Evolutionary conservation across 1,140 invertebrate genomes (phyloP), one percentile per base, ranked within the genome.

Genomic region (Aphidius ervi): DNA sequence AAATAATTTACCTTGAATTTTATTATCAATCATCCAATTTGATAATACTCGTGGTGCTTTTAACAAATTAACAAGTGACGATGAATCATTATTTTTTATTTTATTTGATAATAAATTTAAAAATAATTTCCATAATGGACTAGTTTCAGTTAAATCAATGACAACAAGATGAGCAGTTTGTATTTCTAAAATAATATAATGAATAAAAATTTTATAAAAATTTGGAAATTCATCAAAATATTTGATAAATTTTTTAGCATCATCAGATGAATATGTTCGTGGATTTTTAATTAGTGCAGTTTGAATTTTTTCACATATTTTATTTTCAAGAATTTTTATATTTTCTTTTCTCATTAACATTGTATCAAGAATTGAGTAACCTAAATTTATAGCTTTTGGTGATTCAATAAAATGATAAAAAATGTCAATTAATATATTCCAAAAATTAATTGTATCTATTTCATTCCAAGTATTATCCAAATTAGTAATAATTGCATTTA

Each of bases 141-240:
- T 52, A 5, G 31, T 6, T 23, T 20, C 46, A 48, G 47, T 9
- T 47, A 37, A 16, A 6, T 56, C 40, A 31, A 10, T 56, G 41
- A 47, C 43, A n/a, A 23, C 7, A 31, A 46, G 56, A 49, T 10
- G 20, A 42, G 4, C 2, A 52, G 37, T 57, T 61, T 55, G 67
- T 16, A 78, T 60, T 49, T 78, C 74, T 23, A 64, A 65, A 43
- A 70, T 60, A 61, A 77, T 65, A 56, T 67, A 73, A 31, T 71
- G 63, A n/a, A 71, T 65, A 16, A 76, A 63, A 63, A 79, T 62
- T 8, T 64, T 56, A n/a, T 68, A 58, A 55, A 77, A 71, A 45
- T 71, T 57, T 46, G 72, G 68, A 61, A 65, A 73, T 37, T 64
- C 56, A 62, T 64, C 61, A 9, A 72, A 74, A 57, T 70, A 76